Base-by-base conservation (phyloP, 2,888 invertebrate species). In the Monopis laevigella region DNA sequence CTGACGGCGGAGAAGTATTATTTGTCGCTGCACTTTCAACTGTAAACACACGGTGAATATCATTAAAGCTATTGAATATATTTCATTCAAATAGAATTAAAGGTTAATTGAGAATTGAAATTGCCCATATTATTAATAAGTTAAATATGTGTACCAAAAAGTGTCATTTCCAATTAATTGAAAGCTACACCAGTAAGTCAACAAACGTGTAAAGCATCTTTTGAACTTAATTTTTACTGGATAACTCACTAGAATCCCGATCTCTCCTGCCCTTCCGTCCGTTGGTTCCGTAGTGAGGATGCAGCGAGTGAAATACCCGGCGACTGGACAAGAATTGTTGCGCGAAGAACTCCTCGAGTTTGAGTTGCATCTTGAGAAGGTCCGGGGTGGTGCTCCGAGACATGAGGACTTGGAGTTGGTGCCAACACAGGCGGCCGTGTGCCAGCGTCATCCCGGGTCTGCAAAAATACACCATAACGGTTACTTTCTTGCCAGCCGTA, bases 271-370 rank as follows among this genome's bases (percentile, higher is more conserved):
- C 60, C 34, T 65, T 46, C 28, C 53, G 51, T 1, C 58, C 51
- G 11, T 16, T 44, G 13, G 57, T 58, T 3, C 57, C 54, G 45
- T 75, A 75, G 41, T 64, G 69, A 2, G 73, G 69, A 39, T 70
- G 75, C 41, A 85, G 66, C 27, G 87, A 88, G 46, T 90, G 91
- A 62, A 97, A 93, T 3, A 95, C 96, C 2, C 96, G 84, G 65
- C 94, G 95, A 62, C 96, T 94, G 51, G 94, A 96, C 65, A 96
- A 95, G 65, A 98, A 96, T 80, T 98, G 98, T 67, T 97, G 97
- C 46, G 93, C 91, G 77, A 99, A 98, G 82, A 99, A 99, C 73
- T 98, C 96, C 55, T 96, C 96, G 24, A 99, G 83, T 62, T 98
- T 98, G 49, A 92, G 90, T 64, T 92, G 95, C 92, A 99, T 98